Evolutionary conservation across 2,888 invertebrate species (phyloP).

Genomic region (Monopis laevigella): DNA sequence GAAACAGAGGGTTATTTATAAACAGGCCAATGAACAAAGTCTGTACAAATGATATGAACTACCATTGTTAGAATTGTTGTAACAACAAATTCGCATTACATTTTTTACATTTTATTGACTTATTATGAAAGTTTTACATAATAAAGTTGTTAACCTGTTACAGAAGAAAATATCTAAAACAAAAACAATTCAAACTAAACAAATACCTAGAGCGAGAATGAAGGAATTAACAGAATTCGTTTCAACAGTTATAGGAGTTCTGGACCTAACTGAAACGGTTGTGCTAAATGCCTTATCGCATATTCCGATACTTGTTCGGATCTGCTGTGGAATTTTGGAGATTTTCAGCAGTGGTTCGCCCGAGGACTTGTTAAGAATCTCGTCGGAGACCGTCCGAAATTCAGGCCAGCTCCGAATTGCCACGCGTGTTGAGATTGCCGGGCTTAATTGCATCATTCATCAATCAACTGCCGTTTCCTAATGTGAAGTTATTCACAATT

Average conservation of each 20-base stretch:
- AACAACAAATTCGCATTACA: constrained; percentile 20
- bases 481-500: too few relatives aligned
- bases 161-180: neutral
- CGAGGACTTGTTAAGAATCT: constrained; percentile 57
- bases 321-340: constrained; percentile 54
- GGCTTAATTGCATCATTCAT: constrained; percentile 8
- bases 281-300: constrained; percentile 56
- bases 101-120: constrained; percentile 14
- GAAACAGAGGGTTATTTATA: constrained; percentile 32
- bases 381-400: constrained; percentile 20
- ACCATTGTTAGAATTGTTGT: constrained; percentile 20
- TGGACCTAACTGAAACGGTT: too few relatives aligned
- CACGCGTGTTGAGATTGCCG: constrained; percentile 5
- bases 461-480: too few relatives aligned
- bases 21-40: constrained; percentile 25
- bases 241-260: too few relatives aligned
- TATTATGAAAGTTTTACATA: constrained; percentile 3
- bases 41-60: constrained; percentile 18
- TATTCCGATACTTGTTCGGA: constrained; percentile 53
- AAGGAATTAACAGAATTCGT: too few relatives aligned
- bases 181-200: neutral
- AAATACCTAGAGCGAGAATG: neutral
- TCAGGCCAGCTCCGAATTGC: constrained; percentile 2
- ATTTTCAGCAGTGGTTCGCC: constrained; percentile 47
- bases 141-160: neutral